Evolutionary conservation across 2,888 invertebrate species (phyloP).

Genomic region (Myathropa florea): DNA sequence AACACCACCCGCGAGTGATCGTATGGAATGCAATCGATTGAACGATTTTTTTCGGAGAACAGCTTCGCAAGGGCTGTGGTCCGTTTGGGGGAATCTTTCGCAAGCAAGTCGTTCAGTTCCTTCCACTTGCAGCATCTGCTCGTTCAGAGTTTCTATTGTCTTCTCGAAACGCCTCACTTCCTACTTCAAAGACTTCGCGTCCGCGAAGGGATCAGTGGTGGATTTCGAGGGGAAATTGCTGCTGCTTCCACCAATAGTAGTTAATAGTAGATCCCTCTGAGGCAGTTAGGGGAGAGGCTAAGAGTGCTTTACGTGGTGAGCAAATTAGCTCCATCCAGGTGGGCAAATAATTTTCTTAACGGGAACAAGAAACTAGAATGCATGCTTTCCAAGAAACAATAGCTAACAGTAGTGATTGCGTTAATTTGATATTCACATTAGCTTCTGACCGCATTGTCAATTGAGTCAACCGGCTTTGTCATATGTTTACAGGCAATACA

Average conservation of each 20-base stretch:
- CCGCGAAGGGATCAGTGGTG: conserved; percentile 85
- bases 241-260: conserved; percentile 41
- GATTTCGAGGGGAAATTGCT: conserved; percentile 42
- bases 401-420: no score
- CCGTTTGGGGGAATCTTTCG: conserved; percentile 85
- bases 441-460: no score
- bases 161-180: conserved; percentile 94
- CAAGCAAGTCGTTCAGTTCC: conserved; percentile 88
- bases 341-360: no score
- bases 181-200: conserved; percentile 87
- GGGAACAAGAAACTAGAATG: no score
- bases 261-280: no score
- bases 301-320: no score
- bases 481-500: no score
- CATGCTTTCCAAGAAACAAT: no score
- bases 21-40: conserved; percentile 92
- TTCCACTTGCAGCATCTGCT: conserved; percentile 94
- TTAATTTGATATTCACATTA: no score
- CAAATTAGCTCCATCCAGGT: no score
- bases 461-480: no score
- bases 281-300: no score
- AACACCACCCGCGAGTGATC: conserved; percentile 92
- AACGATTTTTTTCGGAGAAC: conserved; percentile 91
- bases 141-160: conserved; percentile 89
- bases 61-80: conserved; percentile 88